phyloP scores from a whole-genome alignment of 2,888 invertebrate genomes.

The Tipula helvola region DNA sequence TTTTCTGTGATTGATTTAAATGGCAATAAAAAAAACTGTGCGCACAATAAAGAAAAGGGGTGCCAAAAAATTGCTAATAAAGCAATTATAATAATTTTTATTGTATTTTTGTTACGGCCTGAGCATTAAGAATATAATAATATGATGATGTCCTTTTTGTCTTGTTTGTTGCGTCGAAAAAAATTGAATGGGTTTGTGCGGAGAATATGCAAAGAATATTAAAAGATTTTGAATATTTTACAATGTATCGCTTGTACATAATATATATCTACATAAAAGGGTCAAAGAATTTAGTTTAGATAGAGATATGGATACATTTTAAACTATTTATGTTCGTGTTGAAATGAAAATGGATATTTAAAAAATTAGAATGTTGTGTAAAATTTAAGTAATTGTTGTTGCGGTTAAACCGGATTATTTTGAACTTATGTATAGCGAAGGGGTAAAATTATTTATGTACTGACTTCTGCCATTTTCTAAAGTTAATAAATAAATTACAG shows the following conservation, averaged over 20 bases:
- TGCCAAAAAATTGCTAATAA: background rate
- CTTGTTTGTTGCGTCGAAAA: background rate
- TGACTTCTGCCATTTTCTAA: background rate
- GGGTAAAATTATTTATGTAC: background rate
- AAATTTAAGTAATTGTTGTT: background rate
- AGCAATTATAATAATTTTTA: slow-evolving; percentile 4
- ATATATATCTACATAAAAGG: background rate
- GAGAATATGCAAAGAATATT: background rate
- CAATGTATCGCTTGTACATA: background rate
- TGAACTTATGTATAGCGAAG: background rate
- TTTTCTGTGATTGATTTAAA: background rate
- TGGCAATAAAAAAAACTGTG: background rate
- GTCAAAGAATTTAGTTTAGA: background rate
- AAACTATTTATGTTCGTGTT: background rate
- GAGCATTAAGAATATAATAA: background rate
- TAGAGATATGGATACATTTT: background rate
- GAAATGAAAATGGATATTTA: background rate
- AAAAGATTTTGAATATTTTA: background rate
- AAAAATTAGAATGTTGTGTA: background rate
- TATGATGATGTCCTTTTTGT: background rate
- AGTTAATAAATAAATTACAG: too few relatives aligned
- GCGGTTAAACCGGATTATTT: background rate
- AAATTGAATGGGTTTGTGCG: background rate
- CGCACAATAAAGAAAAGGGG: background rate
- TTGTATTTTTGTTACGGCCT: background rate